A percentile compares a stretch with the other conserved stretches of the same genome.
These are phyloP conservation scores for Fragum whitleyi DNA, from an alignment of 2,888 invertebrate species.

Conservation along the genomic window DNA sequence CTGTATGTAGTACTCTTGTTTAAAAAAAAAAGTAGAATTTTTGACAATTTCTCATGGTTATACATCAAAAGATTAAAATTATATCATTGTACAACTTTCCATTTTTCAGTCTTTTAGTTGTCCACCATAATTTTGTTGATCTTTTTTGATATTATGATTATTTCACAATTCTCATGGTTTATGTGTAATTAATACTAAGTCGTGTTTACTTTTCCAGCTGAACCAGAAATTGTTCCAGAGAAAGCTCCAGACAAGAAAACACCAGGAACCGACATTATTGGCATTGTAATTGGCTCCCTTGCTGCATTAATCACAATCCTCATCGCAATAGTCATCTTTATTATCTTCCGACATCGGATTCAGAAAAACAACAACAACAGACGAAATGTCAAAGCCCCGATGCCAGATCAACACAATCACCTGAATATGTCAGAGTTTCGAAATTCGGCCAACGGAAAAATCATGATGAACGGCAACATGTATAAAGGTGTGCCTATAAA, in stretches of 20 bases:
- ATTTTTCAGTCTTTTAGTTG: too few species aligned
- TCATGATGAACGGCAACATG: conserved; percentile 84
- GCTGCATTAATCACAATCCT: conserved; percentile 89
- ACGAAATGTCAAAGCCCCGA: conserved; percentile 77
- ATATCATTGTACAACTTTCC: too few species aligned
- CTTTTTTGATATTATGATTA: too few species aligned
- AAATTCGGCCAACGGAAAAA: conserved; percentile 77
- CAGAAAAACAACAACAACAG: conserved; percentile 79
- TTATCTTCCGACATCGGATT: conserved; percentile 84
- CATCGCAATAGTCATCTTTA: conserved; percentile 90
- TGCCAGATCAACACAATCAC: conserved; percentile 74
- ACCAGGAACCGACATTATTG: conserved; percentile 78
- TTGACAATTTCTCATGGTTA: too few species aligned
- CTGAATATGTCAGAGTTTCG: conserved; percentile 89
- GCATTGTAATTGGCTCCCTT: conserved; percentile 86
- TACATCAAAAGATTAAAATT: too few species aligned
- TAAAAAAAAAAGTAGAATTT: too few species aligned
- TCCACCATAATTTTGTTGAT: too few species aligned
- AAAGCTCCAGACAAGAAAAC: conserved; percentile 52
- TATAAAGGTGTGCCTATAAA: conserved; percentile 85
- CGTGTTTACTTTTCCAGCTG: conserved; percentile 9
- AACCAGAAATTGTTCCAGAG: conserved; percentile 37
- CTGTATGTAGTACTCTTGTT: too few species aligned
- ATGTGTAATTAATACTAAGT: too few species aligned
- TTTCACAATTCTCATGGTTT: too few species aligned